phyloP scores from a whole-genome alignment of 1,140 invertebrate species.

The Bombus turneri region DNA sequence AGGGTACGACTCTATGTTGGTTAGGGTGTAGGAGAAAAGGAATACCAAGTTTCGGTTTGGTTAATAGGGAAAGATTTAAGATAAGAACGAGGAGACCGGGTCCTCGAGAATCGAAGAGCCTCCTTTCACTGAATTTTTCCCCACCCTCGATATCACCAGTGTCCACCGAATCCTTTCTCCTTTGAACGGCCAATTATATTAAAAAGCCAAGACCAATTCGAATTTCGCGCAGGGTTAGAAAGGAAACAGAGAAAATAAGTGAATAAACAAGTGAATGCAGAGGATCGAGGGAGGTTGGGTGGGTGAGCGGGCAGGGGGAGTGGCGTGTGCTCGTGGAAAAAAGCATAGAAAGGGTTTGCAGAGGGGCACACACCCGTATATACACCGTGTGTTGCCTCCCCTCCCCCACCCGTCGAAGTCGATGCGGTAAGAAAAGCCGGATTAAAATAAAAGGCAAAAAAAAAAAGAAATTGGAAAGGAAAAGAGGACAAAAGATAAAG shows the following conservation, averaged over 20 bases:
- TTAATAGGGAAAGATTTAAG: neutral
- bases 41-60: neutral
- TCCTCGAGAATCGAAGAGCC: conserved; percentile 26
- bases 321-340: neutral
- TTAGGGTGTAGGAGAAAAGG: neutral
- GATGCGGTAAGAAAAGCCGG: conserved; percentile 6
- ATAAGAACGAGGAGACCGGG: conserved; percentile 15
- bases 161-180: conserved; percentile 9
- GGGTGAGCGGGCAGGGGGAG: neutral
- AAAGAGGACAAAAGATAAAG: neutral
- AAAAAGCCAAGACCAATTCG: neutral
- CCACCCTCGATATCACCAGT: neutral
- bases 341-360: conserved; percentile 1
- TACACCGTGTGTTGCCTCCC: neutral
- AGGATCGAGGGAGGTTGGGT: neutral
- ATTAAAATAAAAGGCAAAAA: conserved; percentile 14
- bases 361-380: conserved; percentile 11
- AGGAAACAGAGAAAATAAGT: neutral
- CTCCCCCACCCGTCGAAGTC: neutral
- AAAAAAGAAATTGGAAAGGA: neutral
- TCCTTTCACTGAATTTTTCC: conserved; percentile 11
- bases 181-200: neutral
- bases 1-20: neutral
- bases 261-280: too few relatives aligned
- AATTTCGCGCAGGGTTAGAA: neutral